Conservation (phyloP, 2,888 invertebrate genomes). For the Caenorhabditis angaria region DNA sequence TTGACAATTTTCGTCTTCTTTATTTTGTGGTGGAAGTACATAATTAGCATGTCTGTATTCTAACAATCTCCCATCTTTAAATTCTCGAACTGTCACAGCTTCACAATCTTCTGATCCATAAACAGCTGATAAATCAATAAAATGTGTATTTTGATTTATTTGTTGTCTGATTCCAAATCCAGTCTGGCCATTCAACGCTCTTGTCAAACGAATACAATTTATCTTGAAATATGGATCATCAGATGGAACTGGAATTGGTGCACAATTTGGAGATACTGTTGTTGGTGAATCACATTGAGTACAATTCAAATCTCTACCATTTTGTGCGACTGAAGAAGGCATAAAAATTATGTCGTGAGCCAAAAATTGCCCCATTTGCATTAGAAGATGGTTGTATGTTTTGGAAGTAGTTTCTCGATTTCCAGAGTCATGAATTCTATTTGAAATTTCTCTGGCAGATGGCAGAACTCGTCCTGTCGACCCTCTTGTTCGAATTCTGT, state of each 20-base stretch:
- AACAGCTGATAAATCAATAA: slow-evolving; percentile 81
- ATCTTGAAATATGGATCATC: slow-evolving; percentile 42
- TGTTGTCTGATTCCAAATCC: slow-evolving; percentile 75
- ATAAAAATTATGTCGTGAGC: slow-evolving; percentile 94
- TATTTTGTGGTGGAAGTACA: slow-evolving; percentile 46
- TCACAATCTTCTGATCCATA: slow-evolving; percentile 90
- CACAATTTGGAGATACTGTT: slow-evolving; percentile 87
- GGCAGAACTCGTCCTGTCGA: slow-evolving; percentile 37
- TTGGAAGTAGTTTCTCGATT: slow-evolving; percentile 18
- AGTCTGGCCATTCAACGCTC: slow-evolving; percentile 89
- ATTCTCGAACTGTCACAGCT: slow-evolving; percentile 80
- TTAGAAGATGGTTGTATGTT: slow-evolving; percentile 74
- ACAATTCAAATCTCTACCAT: slow-evolving; percentile 56
- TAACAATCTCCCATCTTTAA: slow-evolving; percentile 73
- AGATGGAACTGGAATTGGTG: slow-evolving; percentile 82
- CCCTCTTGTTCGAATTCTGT: slow-evolving; percentile 26
- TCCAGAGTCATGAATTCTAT: slow-evolving; percentile 38
- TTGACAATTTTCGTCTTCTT: slow-evolving; percentile 47
- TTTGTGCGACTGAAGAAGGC: slow-evolving; percentile 77
- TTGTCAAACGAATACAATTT: slow-evolving; percentile 88
- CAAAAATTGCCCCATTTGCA: slow-evolving; percentile 93
- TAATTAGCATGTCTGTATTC: slow-evolving; percentile 36
- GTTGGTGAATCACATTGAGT: slow-evolving; percentile 83
- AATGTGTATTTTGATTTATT: slow-evolving; percentile 81
- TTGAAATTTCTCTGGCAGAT: slow-evolving; percentile 46